A percentile compares a stretch with the other conserved stretches of the same genome.
Evolutionary conservation across 1,140 invertebrate species (phyloP).

Genomic region (Agrilus planipennis): DNA sequence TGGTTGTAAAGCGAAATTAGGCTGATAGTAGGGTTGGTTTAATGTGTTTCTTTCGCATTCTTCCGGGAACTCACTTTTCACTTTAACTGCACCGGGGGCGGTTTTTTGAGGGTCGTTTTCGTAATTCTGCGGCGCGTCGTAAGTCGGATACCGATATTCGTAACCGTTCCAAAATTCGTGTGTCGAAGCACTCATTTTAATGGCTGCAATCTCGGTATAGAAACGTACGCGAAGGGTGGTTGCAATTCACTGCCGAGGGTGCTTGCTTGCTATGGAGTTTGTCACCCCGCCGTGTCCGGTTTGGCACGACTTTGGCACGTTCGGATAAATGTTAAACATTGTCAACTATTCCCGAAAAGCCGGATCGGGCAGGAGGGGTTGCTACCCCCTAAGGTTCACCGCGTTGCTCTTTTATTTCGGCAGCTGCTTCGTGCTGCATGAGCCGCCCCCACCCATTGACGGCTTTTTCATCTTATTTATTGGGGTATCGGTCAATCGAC

Average conservation of each 20-base stretch:
- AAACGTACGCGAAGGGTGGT: too few relatives aligned
- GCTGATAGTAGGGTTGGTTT: too few relatives aligned
- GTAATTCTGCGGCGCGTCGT: not conserved
- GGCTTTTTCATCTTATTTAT: constrained; percentile 30
- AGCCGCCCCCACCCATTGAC: constrained; percentile 30
- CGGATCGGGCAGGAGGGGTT: constrained; percentile 21
- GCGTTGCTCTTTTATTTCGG: constrained; percentile 30
- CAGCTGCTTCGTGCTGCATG: constrained; percentile 32
- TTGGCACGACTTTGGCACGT: constrained; percentile 22
- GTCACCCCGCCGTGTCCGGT: constrained; percentile 12
- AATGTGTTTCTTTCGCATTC: not conserved
- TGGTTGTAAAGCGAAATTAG: too few relatives aligned
- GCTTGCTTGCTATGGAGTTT: too few relatives aligned
- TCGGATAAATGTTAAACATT: constrained; percentile 32
- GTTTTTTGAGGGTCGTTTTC: too few relatives aligned
- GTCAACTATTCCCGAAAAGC: constrained; percentile 28
- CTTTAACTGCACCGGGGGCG: too few relatives aligned
- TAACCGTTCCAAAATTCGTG: not conserved
- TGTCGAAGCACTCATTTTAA: constrained; percentile 19
- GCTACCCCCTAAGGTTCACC: constrained; percentile 31
- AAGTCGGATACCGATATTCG: not conserved
- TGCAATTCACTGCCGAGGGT: not conserved
- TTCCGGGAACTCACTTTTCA: not conserved
- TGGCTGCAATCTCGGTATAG: too few relatives aligned
- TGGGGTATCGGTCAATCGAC: constrained; percentile 15